Evolutionary conservation across 2,113 vertebrate species (phyloP).

Genomic region (Nesogale talazaci): DNA sequence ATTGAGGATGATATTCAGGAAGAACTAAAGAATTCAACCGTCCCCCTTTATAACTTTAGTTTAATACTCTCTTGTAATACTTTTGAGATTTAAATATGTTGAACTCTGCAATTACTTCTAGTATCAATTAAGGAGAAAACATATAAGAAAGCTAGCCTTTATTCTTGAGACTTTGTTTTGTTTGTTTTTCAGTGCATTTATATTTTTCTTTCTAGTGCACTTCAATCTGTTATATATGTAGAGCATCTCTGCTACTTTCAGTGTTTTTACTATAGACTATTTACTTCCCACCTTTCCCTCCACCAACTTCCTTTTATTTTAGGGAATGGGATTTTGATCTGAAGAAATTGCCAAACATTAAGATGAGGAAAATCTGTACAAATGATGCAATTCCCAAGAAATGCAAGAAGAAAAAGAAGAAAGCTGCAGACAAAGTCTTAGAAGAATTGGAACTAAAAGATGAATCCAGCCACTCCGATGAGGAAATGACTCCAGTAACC

Average conservation of each 20-base stretch:
- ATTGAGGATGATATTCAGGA: background rate
- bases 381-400: constrained; percentile 81
- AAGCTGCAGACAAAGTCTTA: constrained; percentile 66
- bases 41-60: background rate
- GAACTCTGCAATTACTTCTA: background rate
- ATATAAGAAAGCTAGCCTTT: background rate
- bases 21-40: background rate
- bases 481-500: constrained; percentile 71
- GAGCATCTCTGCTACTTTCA: background rate
- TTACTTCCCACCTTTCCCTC: background rate
- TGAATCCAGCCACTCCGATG: constrained; percentile 75
- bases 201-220: background rate
- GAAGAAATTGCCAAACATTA: constrained; percentile 96
- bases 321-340: constrained; percentile 97
- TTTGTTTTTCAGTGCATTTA: background rate
- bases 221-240: background rate
- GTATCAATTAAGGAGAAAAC: background rate
- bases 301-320: constrained; percentile 23
- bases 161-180: background rate
- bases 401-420: constrained; percentile 71
- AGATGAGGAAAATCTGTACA: constrained; percentile 92
- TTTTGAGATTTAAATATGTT: background rate
- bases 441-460: constrained; percentile 53
- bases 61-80: background rate
- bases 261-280: background rate